Conservation (phyloP, 2,888 invertebrate genomes). For the Nasonia oneida region DNA sequence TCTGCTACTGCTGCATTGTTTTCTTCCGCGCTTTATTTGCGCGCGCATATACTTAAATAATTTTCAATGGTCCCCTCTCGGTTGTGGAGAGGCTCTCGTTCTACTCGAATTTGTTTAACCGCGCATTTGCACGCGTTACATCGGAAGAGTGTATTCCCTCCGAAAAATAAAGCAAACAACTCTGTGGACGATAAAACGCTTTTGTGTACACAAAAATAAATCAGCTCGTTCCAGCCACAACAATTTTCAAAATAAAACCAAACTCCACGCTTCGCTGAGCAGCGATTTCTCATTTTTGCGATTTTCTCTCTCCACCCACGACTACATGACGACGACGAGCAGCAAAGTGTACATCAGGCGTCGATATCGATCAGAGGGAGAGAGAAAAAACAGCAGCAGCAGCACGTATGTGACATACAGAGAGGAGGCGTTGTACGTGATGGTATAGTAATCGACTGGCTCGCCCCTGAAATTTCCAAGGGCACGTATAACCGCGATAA, state of each 20-base stretch:
- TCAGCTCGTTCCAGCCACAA: not conserved
- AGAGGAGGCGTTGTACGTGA: not conserved
- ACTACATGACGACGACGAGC: not conserved
- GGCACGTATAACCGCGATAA: slow-evolving; percentile 71
- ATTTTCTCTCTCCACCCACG: not conserved
- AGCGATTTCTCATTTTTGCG: not conserved
- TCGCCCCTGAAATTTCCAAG: slow-evolving; percentile 73
- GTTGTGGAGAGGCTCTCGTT: too few species aligned
- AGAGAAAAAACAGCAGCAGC: too few species aligned
- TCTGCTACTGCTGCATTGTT: not conserved
- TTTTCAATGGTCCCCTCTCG: not conserved
- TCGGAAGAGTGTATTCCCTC: too few species aligned
- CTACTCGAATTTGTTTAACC: too few species aligned
- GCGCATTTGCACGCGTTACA: too few species aligned
- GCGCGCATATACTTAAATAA: not conserved
- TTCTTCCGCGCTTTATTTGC: not conserved
- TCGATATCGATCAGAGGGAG: not conserved
- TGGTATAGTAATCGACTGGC: slow-evolving; percentile 30
- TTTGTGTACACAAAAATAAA: not conserved
- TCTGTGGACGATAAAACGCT: not conserved
- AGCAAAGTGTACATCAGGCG: not conserved
- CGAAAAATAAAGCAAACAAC: too few species aligned
- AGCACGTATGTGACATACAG: not conserved
- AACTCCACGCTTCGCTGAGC: not conserved
- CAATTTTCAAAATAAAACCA: not conserved